Evolutionary conservation across 2,797 vertebrate species (phyloP).

Genomic region (Pelodytes ibericus): DNA sequence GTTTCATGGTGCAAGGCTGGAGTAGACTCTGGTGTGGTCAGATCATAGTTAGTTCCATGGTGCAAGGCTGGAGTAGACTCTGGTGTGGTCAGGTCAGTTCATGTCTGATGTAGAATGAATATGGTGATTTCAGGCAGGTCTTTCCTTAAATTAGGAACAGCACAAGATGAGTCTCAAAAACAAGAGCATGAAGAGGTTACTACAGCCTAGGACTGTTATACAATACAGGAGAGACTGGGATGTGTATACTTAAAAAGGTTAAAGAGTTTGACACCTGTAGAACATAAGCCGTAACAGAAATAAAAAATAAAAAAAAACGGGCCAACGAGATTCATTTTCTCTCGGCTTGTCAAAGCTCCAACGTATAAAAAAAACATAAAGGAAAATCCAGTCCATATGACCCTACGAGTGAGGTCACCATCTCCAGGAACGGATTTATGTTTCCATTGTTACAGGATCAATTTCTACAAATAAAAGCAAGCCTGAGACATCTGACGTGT

Average conservation of each 20-base stretch:
- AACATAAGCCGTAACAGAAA: not conserved
- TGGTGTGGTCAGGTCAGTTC: no score
- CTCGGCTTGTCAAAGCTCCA: slow-evolving; percentile 2
- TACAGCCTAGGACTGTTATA: no score
- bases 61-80: no score
- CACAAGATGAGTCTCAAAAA: no score
- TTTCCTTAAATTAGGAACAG: no score
- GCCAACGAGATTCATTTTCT: not conserved
- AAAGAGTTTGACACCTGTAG: not conserved
- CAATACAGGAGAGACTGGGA: not conserved
- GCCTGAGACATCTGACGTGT: not conserved
- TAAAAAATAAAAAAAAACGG: not conserved
- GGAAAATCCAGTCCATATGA: slow-evolving; percentile 1
- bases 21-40: no score
- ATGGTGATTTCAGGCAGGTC: no score
- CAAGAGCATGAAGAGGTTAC: no score
- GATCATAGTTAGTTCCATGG: no score
- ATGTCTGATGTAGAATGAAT: no score
- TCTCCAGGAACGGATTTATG: not conserved
- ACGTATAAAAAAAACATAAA: not conserved
- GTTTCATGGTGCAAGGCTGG: no score
- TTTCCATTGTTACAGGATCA: slow-evolving; percentile 9
- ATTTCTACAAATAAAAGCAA: slow-evolving; percentile 3
- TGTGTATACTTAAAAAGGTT: not conserved
- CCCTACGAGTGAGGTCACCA: not conserved